These are phyloP conservation scores for Thunnus albacares DNA, from an alignment of 2,797 vertebrate genomes.

Conservation along the genomic window DNA sequence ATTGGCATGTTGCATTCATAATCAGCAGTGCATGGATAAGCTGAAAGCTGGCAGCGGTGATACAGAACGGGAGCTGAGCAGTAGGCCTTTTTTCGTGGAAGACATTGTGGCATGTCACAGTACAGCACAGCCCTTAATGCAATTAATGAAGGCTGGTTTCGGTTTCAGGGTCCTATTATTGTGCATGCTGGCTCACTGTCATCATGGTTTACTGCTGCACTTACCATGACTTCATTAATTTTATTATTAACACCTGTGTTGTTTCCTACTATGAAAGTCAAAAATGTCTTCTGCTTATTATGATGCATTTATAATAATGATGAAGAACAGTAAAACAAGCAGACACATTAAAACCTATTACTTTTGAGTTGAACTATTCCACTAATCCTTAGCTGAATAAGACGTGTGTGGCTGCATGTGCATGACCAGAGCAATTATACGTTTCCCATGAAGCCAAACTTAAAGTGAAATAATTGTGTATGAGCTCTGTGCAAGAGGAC, in stretches of 20 bases:
- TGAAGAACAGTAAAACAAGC: neutral
- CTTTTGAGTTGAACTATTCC: neutral
- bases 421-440: neutral
- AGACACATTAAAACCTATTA: neutral
- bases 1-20: neutral
- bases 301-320: slow-evolving; percentile 5
- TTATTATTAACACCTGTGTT: too few relatives aligned
- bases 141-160: neutral
- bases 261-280: too few relatives aligned
- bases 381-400: neutral
- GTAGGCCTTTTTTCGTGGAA: too few relatives aligned
- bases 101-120: too few relatives aligned
- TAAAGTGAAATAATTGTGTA: neutral
- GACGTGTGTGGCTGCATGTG: too few relatives aligned
- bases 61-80: too few relatives aligned
- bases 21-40: neutral
- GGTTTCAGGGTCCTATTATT: neutral
- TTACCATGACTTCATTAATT: too few relatives aligned
- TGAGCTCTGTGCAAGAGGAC: neutral
- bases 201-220: neutral
- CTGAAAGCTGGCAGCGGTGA: too few relatives aligned
- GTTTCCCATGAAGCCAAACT: neutral
- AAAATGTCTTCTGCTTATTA: too few relatives aligned
- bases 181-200: neutral
- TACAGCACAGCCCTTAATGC: neutral